Evolutionary conservation across 92 coral and sea anemone species (phyloP).

Genomic region (Zoanthus sansibaricus): DNA sequence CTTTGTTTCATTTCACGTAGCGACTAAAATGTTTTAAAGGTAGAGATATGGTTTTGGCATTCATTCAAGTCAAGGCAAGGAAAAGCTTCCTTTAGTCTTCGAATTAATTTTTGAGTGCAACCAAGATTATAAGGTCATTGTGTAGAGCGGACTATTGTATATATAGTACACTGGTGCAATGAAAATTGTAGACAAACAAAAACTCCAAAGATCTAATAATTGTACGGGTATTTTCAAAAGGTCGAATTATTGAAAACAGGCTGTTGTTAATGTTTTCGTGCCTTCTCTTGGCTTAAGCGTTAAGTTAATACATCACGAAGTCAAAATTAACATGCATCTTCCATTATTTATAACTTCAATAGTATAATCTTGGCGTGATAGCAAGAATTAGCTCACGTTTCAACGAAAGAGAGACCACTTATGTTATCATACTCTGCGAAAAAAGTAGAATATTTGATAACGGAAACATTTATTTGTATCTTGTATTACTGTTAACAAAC

Average conservation of each 20-base stretch:
- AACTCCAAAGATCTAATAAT: background rate
- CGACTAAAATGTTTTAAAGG: background rate
- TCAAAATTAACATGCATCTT: background rate
- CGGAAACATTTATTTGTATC: no score
- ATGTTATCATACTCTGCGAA: no score
- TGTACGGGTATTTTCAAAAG: background rate
- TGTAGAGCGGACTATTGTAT: background rate
- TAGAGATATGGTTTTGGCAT: background rate
- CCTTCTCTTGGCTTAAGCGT: no score
- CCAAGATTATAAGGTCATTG: background rate
- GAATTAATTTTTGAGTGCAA: background rate
- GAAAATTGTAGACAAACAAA: background rate
- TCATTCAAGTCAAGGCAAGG: background rate
- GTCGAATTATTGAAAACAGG: background rate
- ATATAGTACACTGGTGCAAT: background rate
- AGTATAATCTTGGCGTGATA: background rate
- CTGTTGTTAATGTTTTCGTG: background rate
- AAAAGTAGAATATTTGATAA: no score
- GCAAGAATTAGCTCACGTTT: no score
- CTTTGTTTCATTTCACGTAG: background rate
- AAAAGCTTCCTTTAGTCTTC: no score
- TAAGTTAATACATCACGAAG: background rate
- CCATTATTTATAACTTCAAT: background rate
- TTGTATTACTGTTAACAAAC: no score
- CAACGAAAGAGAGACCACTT: no score